Evolutionary conservation across 2,888 invertebrate species (phyloP), one percentile per base, ranked within the genome.

Genomic region (Charanyca ferruginea): DNA sequence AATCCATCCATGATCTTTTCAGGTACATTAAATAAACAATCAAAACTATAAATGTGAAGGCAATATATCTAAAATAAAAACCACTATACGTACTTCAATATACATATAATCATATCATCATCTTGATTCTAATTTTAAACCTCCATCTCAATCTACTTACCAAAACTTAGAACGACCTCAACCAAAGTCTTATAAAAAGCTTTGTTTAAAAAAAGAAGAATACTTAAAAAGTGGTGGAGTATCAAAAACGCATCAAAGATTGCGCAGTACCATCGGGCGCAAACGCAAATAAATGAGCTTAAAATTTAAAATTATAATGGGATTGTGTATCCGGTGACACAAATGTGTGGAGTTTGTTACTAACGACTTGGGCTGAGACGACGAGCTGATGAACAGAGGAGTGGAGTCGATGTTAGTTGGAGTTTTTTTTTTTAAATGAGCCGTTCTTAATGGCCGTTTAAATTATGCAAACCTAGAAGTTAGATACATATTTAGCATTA

Each of bases 261-360:
- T 89, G 86, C 81, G 77, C 75, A 80, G 87, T 86, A 85, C 85
- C 92, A 93, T 94, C 92, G 92, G 90, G 89, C 87, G 87, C 85
- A 87, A 90, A 92, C 91, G 90, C 91, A 94, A 95, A 95, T 94
- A 94, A 91, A 94, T 94, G 94, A 90, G 94, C 93, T 92, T 92
- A 93, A 92, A 94, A 95, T 95, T 95, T 95, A 95, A 95, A 95
- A 95, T 95, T 95, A 95, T 95, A 95, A 95, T 95, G 90, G 94
- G 93, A 91, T 93, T 94, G 95, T 94, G 95, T 95, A 95, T 95
- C 95, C 95, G 95, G 95, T 95, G 95, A 95, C 95, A 94, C 91
- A 95, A 95, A 95, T 95, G 95, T 95, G 95, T 94, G 91, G 95
- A 95, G 95, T 95, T 95, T 95, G 95, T 95, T 95, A 93, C 95